Percentiles rank a stretch among this genome's conserved stretches.
Evolutionary conservation across 2,113 vertebrate genomes (phyloP).

Genomic region (Gracilinanus agilis): DNA sequence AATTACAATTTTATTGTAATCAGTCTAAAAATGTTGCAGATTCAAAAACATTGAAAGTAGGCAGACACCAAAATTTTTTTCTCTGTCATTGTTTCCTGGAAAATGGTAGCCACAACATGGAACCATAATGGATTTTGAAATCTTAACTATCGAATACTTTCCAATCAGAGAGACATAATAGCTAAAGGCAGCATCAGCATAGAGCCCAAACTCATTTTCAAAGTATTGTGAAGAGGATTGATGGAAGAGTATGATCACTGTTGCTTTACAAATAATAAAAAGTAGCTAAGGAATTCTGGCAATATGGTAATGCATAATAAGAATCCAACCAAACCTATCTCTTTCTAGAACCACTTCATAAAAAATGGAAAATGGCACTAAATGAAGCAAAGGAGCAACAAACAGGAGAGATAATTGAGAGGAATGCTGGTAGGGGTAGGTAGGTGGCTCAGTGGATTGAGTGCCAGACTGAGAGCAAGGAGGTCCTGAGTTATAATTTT

Average conservation of each 20-base stretch:
- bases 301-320: neutral
- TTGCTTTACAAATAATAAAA: neutral
- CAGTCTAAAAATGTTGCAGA: neutral
- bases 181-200: neutral
- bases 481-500: no score
- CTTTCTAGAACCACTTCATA: neutral
- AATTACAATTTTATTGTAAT: neutral
- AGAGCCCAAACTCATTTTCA: neutral
- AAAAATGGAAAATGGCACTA: neutral
- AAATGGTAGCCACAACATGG: neutral
- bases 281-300: neutral
- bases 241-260: neutral
- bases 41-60: neutral
- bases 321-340: neutral
- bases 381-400: neutral
- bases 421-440: neutral
- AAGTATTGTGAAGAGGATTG: neutral
- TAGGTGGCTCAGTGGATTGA: no score
- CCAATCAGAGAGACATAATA: neutral
- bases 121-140: neutral
- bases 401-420: neutral
- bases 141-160: neutral
- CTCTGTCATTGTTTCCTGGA: neutral
- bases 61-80: neutral
- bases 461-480: no score